Base-by-base conservation (phyloP, 2,797 vertebrate genomes). In the Clamator glandarius region DNA sequence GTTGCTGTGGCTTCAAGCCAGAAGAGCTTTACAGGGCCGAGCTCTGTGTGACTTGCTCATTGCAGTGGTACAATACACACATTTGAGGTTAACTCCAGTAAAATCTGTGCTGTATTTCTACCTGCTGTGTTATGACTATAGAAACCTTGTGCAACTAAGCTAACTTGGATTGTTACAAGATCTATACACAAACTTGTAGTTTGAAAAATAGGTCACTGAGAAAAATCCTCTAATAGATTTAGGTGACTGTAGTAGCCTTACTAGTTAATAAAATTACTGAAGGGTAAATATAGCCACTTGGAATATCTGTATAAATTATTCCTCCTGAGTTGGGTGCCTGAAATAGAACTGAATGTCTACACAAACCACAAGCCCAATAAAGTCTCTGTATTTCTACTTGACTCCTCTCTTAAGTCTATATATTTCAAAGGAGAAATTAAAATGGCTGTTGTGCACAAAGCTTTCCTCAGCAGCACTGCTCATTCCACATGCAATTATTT, bases 401-500 rank as follows among this genome's bases (percentile, higher is more conserved):
- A 25, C 64, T 88, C 76, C 51, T 90, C 68, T 66, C 48, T 39
- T 42, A 36, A 78, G 44, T 46, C 79, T 70, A 2, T 41, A 20
- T 8, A 26, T 87, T 95, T 81, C 73, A 89, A 68, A 94, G 69
- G 59, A 78, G 23, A n/a, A 86, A 78, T 91, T 96, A 61, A 64
- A 90, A 69, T 39, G 20, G 63, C 74, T 69, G 73, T 86, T 76
- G 10, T 42, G 54, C 74, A 86, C 57, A 72, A 94, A 88, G 58
- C 82, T 93, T 93, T 96, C 91, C 89, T 96, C 61, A 90, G 78
- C 4, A 87, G 77, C 19, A 23, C 54, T 89, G 96, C 90, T 97
- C 92, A 90, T 96, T 96, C 64, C 14, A 81, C 91, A 63, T 84
- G 64, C 59, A 95, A 96, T 97, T 96, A 97, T 94, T 98, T 98